Evolutionary conservation across 2,113 vertebrate species (phyloP).

Genomic region (Zapus hudsonius): DNA sequence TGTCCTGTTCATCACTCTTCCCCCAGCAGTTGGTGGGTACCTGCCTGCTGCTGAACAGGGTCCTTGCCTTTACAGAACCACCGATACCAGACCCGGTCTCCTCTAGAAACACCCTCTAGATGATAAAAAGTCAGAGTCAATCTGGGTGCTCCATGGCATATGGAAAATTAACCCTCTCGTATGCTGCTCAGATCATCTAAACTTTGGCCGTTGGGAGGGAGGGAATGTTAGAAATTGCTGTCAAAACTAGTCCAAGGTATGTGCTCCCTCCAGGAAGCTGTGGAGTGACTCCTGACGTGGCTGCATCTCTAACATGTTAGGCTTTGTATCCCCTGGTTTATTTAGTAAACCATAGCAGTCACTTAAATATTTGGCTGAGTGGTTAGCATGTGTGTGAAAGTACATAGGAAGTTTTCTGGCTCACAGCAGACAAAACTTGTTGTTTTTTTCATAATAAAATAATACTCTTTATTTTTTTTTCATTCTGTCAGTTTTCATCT

Average conservation of each 20-base stretch:
- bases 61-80: too few relatives aligned
- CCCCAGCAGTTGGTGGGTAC: background rate
- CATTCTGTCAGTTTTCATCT: too few relatives aligned
- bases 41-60: background rate
- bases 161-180: background rate
- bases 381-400: background rate
- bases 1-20: background rate
- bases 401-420: background rate
- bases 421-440: background rate
- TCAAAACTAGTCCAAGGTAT: background rate
- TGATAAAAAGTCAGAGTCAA: too few relatives aligned
- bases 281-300: background rate
- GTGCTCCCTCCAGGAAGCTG: background rate
- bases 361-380: background rate
- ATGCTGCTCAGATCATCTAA: background rate
- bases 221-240: background rate
- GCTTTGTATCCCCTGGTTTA: background rate
- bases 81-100: background rate
- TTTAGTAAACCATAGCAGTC: background rate
- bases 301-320: fast-evolving
- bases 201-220: background rate
- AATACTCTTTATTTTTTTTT: too few relatives aligned
- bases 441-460: too few relatives aligned
- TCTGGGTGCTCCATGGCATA: background rate
- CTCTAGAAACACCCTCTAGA: background rate